phyloP scores from a whole-genome alignment of 2,888 invertebrate genomes.

The Nymphalis polychloros region DNA sequence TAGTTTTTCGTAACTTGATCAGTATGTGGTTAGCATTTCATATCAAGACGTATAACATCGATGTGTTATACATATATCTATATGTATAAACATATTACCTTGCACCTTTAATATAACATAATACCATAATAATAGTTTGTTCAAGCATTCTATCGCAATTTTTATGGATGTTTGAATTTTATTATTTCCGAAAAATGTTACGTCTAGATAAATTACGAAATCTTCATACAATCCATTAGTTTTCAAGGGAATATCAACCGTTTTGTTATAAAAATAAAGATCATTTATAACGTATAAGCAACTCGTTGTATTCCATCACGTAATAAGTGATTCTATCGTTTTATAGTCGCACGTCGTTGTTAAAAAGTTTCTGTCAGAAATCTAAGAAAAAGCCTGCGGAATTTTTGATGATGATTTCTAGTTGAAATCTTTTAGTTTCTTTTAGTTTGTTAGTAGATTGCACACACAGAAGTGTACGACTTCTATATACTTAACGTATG shows the following conservation, averaged over 20 bases:
- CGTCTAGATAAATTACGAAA: neutral
- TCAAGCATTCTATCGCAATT: neutral
- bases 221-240: neutral
- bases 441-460: no score
- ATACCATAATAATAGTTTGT: no score
- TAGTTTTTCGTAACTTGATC: no score
- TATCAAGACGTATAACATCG: no score
- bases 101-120: neutral
- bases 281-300: neutral
- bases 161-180: constrained; percentile 1
- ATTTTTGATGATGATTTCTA: neutral
- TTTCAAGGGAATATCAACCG: neutral
- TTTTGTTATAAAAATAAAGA: neutral
- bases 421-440: neutral
- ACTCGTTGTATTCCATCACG: constrained; percentile 5
- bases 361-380: neutral
- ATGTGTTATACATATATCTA: no score
- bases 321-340: constrained; percentile 4
- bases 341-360: constrained; percentile 10
- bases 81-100: neutral
- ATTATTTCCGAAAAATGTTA: constrained; percentile 5
- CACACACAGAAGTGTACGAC: no score
- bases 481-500: no score
- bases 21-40: no score
- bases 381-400: neutral